Base-by-base conservation (phyloP, 1,140 invertebrate genomes). In the Belonocnema kinseyi region DNA sequence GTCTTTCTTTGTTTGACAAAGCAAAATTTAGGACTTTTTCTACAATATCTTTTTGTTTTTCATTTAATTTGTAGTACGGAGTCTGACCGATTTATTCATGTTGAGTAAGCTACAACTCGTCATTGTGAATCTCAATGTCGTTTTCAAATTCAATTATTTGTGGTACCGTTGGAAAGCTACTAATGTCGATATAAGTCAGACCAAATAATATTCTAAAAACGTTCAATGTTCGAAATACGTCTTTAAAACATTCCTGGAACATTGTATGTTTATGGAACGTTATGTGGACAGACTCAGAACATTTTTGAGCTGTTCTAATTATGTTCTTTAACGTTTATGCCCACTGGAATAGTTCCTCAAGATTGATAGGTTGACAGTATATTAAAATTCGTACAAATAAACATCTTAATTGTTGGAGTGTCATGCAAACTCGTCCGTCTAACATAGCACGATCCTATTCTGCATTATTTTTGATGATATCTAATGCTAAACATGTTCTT, bases 381-480 rank as follows among this genome's bases (percentile, higher is more conserved):
- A n/a, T n/a, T n/a, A n/a, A n/a, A n/a, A n/a, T n/a, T n/a, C n/a
- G n/a, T n/a, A n/a, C n/a, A n/a, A 76, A 80, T 58, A 77, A 74
- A 1, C n/a, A 16, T 17, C 75, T 19, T 33, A 76, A 50, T 70
- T 53, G 71, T 19, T 7, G 16, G 8, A 75, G 78, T 72, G 74
- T 79, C 71, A 79, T 79, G 52, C 77, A 79, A 21, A 46, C 10
- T 19, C 16, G n/a, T 10, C 10, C 77, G 71, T 79, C 74, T 56
- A 7, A 11, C 70, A 79, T 75, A n/a, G 70, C 46, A 50, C 77
- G 54, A 72, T 53, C 73, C 73, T 54, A 54, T 72, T n/a, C n/a
- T n/a, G n/a, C n/a, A n/a, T n/a, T n/a, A n/a, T n/a, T n/a, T n/a
- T n/a, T n/a, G n/a, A n/a, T n/a, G n/a, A n/a, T n/a, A n/a, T n/a